Evolutionary conservation across 2,113 vertebrate species (phyloP).

Genomic region (Trogon melanurus): DNA sequence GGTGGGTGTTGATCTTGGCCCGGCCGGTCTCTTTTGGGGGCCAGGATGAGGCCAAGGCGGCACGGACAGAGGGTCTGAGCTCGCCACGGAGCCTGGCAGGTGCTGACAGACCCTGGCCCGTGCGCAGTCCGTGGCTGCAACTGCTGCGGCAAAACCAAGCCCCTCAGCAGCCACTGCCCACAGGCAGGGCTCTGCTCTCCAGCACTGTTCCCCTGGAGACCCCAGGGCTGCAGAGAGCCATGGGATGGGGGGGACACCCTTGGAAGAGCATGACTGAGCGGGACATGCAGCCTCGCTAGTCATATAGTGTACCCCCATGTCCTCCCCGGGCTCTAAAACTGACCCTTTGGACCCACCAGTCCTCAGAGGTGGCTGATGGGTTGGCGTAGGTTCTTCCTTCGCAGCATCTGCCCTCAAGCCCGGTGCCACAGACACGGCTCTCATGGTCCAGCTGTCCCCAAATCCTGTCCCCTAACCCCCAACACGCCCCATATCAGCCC

Average conservation of each 20-base stretch:
- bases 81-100: background rate
- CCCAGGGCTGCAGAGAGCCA: rapidly evolving
- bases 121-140: background rate
- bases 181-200: background rate
- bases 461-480: background rate
- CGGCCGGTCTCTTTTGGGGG: rapidly evolving
- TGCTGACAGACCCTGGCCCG: background rate
- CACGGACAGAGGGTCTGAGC: background rate
- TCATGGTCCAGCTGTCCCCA: background rate
- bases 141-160: rapidly evolving
- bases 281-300: background rate
- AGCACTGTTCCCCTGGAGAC: background rate
- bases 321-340: background rate
- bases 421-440: background rate
- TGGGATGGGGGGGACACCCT: background rate
- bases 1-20: conserved; percentile 57
- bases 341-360: background rate
- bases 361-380: background rate
- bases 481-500: rapidly evolving
- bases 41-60: background rate
- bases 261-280: background rate
- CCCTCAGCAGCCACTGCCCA: rapidly evolving
- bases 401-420: background rate
- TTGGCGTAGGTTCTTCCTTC: background rate
- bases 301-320: rapidly evolving